Evolutionary conservation across 2,113 vertebrate genomes (phyloP).

Genomic region (Gobio gobio): DNA sequence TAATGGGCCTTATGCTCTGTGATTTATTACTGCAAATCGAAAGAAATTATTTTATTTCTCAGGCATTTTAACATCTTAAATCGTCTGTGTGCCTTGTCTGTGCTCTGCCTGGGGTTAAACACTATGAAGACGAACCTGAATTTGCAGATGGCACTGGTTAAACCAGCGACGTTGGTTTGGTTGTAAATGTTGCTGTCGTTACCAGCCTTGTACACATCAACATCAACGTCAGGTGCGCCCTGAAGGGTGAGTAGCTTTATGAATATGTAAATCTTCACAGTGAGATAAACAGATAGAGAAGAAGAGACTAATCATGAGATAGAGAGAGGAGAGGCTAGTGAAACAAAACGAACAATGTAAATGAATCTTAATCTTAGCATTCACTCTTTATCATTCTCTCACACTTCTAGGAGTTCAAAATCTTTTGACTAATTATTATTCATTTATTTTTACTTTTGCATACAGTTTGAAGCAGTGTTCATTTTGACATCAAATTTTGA

Average conservation of each 20-base stretch:
- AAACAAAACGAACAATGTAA: neutral
- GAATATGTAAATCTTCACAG: constrained; percentile 31
- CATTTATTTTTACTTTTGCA: neutral
- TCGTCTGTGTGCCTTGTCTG: neutral
- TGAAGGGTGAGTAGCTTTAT: constrained; percentile 15
- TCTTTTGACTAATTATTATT: neutral
- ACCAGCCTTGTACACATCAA: neutral
- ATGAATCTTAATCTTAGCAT: neutral
- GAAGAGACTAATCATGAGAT: constrained; percentile 29
- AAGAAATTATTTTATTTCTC: neutral
- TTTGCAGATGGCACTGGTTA: neutral
- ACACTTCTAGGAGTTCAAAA: neutral
- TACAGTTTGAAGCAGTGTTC: too few relatives aligned
- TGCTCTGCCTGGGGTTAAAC: neutral
- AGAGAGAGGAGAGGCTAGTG: neutral
- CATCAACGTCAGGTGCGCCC: constrained; percentile 44
- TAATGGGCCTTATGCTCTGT: constrained; percentile 9
- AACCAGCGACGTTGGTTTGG: constrained; percentile 25
- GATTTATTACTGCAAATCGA: constrained; percentile 24
- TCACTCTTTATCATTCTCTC: neutral
- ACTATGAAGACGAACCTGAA: neutral
- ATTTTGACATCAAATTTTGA: too few relatives aligned
- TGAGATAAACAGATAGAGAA: constrained; percentile 36
- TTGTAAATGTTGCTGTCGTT: constrained; percentile 38
- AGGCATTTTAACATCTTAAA: constrained; percentile 3